phyloP scores from a whole-genome alignment of 2,113 vertebrate species.

The Corythornis madagascariensis region DNA sequence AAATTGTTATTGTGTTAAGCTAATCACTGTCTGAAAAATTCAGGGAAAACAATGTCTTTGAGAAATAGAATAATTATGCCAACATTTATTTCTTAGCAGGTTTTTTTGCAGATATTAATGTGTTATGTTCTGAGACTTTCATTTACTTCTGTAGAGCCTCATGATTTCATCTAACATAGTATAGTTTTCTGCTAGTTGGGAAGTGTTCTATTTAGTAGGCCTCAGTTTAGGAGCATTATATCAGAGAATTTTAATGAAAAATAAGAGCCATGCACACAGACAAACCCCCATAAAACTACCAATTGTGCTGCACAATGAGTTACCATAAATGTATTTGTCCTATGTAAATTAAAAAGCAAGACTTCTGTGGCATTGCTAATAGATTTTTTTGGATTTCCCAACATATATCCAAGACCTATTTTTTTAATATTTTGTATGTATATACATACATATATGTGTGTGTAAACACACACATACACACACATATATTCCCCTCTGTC shows the following conservation, averaged over 20 bases:
- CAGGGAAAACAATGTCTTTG: not conserved
- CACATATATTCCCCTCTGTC: fast-evolving
- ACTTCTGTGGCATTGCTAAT: not conserved
- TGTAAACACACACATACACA: too few species aligned
- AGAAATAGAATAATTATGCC: not conserved
- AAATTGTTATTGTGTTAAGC: not conserved
- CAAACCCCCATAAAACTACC: fast-evolving
- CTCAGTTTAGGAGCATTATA: not conserved
- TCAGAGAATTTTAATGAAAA: not conserved
- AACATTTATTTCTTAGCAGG: not conserved
- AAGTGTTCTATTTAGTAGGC: not conserved
- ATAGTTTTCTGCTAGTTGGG: not conserved
- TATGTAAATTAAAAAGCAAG: not conserved
- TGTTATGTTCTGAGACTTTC: not conserved
- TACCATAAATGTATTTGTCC: not conserved
- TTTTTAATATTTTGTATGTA: not conserved
- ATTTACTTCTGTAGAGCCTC: not conserved
- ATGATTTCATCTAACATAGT: not conserved
- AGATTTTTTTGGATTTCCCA: not conserved
- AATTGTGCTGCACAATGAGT: not conserved
- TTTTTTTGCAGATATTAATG: not conserved
- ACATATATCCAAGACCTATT: not conserved
- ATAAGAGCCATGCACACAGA: not conserved
- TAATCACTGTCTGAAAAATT: not conserved
- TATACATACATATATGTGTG: too few species aligned